Conservation (phyloP, 2,797 vertebrate species). For the Oceanodroma leucorhoa region DNA sequence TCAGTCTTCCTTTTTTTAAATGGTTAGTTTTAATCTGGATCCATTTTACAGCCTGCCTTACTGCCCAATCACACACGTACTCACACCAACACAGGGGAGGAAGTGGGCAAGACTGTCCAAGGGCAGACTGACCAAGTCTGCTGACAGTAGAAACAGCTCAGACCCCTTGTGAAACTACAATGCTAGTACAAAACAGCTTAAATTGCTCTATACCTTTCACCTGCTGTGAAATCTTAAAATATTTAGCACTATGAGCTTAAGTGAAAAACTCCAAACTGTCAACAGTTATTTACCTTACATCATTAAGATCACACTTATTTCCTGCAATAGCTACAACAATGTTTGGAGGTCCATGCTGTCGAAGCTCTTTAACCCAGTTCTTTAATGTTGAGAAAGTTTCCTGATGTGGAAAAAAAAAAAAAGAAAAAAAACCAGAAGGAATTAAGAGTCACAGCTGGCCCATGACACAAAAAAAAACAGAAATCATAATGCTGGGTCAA, state of each 20-base stretch:
- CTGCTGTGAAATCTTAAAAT: not conserved
- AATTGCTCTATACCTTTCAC: not conserved
- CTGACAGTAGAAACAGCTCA: not conserved
- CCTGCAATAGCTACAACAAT: slow-evolving; percentile 97
- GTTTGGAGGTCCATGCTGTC: slow-evolving; percentile 94
- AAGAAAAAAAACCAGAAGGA: not conserved
- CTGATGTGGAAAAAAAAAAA: slow-evolving; percentile 61
- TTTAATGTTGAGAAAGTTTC: slow-evolving; percentile 96
- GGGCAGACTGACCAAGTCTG: not conserved
- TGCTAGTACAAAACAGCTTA: not conserved
- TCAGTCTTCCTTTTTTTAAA: not conserved
- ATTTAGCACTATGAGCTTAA: not conserved
- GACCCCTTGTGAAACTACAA: not conserved
- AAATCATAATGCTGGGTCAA: not conserved
- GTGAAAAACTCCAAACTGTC: not conserved
- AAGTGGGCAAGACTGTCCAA: not conserved
- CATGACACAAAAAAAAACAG: not conserved
- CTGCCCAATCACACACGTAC: not conserved
- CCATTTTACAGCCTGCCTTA: not conserved
- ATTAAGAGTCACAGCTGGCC: not conserved
- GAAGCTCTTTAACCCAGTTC: slow-evolving; percentile 98
- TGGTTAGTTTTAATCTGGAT: not conserved
- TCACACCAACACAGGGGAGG: not conserved
- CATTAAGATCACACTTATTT: slow-evolving; percentile 96
- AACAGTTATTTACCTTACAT: slow-evolving; percentile 83